These are phyloP conservation scores for Pithys albifrons DNA, from an alignment of 2,113 vertebrate genomes.

Conservation along the genomic window DNA sequence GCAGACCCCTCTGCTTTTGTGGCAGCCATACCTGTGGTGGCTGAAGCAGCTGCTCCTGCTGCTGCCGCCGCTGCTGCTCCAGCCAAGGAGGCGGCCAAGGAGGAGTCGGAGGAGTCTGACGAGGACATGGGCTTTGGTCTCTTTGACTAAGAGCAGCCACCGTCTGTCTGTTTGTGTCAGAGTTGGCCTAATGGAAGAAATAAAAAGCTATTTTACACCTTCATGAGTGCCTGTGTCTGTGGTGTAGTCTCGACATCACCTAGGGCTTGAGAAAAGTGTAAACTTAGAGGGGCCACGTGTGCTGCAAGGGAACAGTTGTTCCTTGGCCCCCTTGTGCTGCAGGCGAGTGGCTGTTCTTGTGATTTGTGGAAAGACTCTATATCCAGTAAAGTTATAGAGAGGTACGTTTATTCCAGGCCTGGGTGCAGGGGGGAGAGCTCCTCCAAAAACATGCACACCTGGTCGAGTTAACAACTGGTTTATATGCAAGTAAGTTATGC, in stretches of 20 bases:
- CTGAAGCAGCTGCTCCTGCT: slow-evolving; percentile 60
- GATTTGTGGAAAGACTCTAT: no score
- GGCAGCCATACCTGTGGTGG: slow-evolving; percentile 74
- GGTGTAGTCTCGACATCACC: fast-evolving
- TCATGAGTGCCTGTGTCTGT: not conserved
- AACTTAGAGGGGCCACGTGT: fast-evolving
- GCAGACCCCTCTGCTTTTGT: slow-evolving; percentile 93
- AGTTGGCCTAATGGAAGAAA: slow-evolving; percentile 21
- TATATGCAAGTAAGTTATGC: no score
- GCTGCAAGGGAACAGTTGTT: not conserved
- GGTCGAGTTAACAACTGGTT: no score
- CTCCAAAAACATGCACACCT: no score
- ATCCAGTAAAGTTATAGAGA: no score
- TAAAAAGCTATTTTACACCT: slow-evolving; percentile 61
- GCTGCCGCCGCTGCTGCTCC: slow-evolving; percentile 75
- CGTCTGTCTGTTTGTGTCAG: not conserved
- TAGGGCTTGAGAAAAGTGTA: not conserved
- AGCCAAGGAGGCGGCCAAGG: slow-evolving; percentile 81
- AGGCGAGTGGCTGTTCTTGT: not conserved
- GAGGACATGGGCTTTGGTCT: slow-evolving; percentile 97
- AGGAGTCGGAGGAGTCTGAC: slow-evolving; percentile 93
- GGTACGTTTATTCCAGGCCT: no score
- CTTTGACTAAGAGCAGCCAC: slow-evolving; percentile 80
- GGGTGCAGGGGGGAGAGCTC: no score
- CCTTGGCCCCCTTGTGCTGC: not conserved